Evolutionary conservation across 2,888 invertebrate genomes (phyloP).

Genomic region (Eristalis tenax): DNA sequence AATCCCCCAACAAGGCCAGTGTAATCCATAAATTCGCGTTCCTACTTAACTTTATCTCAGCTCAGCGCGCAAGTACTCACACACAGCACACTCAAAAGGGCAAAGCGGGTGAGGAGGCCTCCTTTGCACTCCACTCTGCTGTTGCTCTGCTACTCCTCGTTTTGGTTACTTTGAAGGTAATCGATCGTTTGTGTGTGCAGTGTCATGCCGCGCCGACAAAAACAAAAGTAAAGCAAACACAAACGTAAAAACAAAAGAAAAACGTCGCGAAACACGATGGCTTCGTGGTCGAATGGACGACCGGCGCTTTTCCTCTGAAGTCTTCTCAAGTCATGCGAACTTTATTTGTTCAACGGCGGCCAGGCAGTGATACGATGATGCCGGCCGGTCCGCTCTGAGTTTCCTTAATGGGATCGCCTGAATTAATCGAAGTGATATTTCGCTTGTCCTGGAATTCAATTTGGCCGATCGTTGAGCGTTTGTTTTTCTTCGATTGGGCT

Average conservation of each 20-base stretch:
- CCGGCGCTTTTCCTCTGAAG: constrained; percentile 64
- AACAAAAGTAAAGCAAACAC: constrained; percentile 41
- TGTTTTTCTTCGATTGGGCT: constrained; percentile 40
- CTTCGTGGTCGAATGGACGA: not conserved
- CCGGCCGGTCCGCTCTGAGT: constrained; percentile 28
- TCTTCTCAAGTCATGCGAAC: constrained; percentile 76
- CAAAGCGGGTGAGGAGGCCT: not conserved
- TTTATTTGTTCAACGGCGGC: constrained; percentile 75
- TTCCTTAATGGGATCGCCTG: constrained; percentile 77
- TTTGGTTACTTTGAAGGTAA: constrained; percentile 64
- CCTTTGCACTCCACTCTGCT: not conserved
- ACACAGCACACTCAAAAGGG: not conserved
- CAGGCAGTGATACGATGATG: constrained; percentile 43
- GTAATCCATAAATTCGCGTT: constrained; percentile 70
- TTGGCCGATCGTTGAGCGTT: constrained; percentile 74
- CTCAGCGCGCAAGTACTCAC: constrained; percentile 39
- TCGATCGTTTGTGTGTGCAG: constrained; percentile 70
- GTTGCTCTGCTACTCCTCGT: constrained; percentile 17
- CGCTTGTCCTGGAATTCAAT: constrained; percentile 81
- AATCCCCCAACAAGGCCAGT: constrained; percentile 51
- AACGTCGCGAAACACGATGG: not conserved
- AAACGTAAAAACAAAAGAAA: not conserved
- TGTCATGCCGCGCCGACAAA: constrained; percentile 60
- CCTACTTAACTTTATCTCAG: constrained; percentile 66
- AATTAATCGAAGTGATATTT: constrained; percentile 82